Evolutionary conservation across 2,113 vertebrate genomes (phyloP).

Genomic region (Chionomys nivalis): DNA sequence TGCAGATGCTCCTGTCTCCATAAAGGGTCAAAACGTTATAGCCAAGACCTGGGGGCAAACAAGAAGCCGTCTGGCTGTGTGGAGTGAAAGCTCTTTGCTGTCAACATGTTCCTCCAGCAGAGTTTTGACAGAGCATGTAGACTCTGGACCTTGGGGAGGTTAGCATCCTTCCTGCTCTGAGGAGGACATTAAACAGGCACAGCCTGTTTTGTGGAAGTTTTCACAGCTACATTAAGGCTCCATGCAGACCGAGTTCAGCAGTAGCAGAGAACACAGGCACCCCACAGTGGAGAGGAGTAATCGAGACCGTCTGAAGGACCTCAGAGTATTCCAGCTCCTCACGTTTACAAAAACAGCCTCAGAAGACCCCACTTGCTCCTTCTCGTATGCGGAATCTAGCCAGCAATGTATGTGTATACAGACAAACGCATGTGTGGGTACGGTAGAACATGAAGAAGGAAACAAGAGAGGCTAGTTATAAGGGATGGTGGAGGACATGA

Average conservation of each 20-base stretch:
- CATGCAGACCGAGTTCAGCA: not conserved
- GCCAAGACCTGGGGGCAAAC: not conserved
- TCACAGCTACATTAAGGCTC: too few species aligned
- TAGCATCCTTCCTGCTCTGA: not conserved
- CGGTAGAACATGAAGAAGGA: not conserved
- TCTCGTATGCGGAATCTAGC: not conserved
- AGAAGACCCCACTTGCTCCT: not conserved
- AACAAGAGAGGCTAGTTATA: not conserved
- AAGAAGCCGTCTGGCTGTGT: rapidly evolving
- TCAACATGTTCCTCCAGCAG: too few species aligned
- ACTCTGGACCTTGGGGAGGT: not conserved
- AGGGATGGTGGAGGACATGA: too few species aligned
- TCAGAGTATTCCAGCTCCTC: rapidly evolving
- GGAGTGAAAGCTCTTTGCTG: not conserved
- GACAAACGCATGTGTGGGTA: not conserved
- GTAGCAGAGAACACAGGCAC: not conserved
- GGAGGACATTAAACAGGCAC: not conserved
- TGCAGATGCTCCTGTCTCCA: not conserved
- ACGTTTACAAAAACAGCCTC: not conserved
- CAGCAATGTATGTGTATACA: not conserved
- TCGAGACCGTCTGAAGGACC: not conserved
- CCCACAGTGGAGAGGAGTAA: rapidly evolving
- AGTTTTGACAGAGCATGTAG: not conserved
- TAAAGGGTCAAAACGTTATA: not conserved
- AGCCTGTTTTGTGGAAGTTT: not conserved